Conservation (phyloP, 2,113 vertebrate genomes). For the Aramus guarauna region DNA sequence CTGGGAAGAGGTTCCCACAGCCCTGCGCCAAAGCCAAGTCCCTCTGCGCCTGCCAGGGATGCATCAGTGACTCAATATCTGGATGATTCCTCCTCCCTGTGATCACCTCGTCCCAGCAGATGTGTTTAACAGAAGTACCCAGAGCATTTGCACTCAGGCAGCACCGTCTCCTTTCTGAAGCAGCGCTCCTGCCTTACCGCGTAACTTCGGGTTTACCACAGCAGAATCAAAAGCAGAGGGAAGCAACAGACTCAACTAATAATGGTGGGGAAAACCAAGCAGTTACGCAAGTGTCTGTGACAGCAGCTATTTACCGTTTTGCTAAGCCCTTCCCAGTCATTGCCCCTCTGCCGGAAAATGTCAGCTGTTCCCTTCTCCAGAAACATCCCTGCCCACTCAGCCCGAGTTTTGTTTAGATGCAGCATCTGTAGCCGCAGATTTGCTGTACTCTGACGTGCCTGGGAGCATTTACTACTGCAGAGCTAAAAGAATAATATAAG, state of each 20-base stretch:
- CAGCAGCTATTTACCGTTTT: slow-evolving; percentile 9
- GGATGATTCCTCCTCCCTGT: background rate
- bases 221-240: background rate
- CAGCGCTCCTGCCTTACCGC: background rate
- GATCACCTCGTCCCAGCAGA: background rate
- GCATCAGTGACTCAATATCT: background rate
- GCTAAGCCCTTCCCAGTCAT: background rate
- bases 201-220: background rate
- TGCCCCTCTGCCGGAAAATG: background rate
- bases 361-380: background rate
- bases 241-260: background rate
- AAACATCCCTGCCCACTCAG: background rate
- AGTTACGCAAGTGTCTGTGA: slow-evolving; percentile 20
- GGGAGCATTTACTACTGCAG: background rate
- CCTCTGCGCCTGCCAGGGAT: background rate
- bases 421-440: background rate
- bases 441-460: background rate
- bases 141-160: background rate
- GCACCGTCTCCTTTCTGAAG: background rate
- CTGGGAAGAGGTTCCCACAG: background rate
- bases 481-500: background rate
- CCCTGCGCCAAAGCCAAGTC: background rate
- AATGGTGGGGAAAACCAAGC: slow-evolving; percentile 8
- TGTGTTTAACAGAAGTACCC: background rate
- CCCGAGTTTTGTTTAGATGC: background rate